These are phyloP conservation scores for Paracanthobrama guichenoti DNA, from an alignment of 2,113 vertebrate species.

Conservation along the genomic window DNA sequence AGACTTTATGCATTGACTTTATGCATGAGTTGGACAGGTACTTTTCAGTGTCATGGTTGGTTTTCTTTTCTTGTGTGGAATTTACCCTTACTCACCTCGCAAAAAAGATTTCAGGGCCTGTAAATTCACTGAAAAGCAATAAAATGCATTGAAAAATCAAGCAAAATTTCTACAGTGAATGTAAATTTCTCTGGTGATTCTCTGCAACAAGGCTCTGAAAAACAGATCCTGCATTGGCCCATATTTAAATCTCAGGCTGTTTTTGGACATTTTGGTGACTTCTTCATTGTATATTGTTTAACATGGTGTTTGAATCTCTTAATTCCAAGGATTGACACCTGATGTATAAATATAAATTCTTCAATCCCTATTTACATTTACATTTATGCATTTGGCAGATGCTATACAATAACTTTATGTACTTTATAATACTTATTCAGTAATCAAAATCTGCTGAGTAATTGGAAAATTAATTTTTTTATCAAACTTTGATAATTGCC, in stretches of 20 bases:
- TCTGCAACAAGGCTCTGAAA: neutral
- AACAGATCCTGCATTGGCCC: neutral
- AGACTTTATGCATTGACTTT: slow-evolving; percentile 8
- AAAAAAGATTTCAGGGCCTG: neutral
- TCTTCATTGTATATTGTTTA: neutral
- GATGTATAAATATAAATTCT: neutral
- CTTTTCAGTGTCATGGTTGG: slow-evolving; percentile 5
- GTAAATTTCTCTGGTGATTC: neutral
- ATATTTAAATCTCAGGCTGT: neutral
- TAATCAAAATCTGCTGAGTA: neutral
- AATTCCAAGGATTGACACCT: neutral
- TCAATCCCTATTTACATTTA: too few species aligned
- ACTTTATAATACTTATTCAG: neutral
- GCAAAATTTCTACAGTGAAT: neutral
- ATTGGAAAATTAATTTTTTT: too few species aligned
- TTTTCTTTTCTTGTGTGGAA: slow-evolving; percentile 3
- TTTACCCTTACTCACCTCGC: neutral
- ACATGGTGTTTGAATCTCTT: neutral
- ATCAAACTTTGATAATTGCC: too few species aligned
- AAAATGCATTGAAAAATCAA: neutral
- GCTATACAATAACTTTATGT: neutral
- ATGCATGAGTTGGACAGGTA: neutral
- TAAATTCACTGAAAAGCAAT: neutral
- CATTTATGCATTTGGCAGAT: too few species aligned
- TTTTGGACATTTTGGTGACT: neutral